Evolutionary conservation across 2,888 invertebrate species (phyloP), one percentile per base, ranked within the genome.

Genomic region (Cantharis rustica): DNA sequence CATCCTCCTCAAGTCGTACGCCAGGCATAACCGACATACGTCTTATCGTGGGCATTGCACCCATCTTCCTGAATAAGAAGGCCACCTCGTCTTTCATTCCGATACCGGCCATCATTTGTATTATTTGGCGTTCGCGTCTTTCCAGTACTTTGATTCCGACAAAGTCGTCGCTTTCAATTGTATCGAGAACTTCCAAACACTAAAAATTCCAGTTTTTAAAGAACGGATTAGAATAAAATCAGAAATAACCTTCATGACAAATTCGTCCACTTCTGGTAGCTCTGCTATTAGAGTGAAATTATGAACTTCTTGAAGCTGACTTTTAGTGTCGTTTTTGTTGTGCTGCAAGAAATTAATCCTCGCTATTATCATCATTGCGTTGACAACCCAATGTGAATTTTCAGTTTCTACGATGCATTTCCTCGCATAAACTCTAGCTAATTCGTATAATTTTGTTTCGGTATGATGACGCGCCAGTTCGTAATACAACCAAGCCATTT

Each of bases 21-120:
- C 90, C 90, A 0, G 90, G 90, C 87, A 90, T 89, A 10, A 90
- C 87, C 1, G 89, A 88, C 82, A 90, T 84, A 73, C 90, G 84
- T 64, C 90, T 83, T 2, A 84, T 83, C 0, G 88, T 84, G 0
- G 90, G 89, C 79, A 90, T 87, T 1, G 86, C 86, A 0, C 88
- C 83, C 89, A 90, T 90, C 75, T 87, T 84, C 23, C 87, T 86
- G 81, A 90, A 88, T 3, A 90, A 84, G 80, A 86, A 87, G 2
- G 88, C 86, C 61, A 88, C 88, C 69, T 88, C 86, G 3, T 85
- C 83, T 75, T 88, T 89, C 84, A 89, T 85, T 10, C 87, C 85
- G 3, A 83, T 80, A 1, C 82, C 84, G 0, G 87, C 84, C 88
- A 90, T 88, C 78, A 90, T 83, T 5, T 86, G 81, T 0, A 88